Evolutionary conservation across 2,888 invertebrate species (phyloP).

Genomic region (Cataglyphis rosenhaueri): DNA sequence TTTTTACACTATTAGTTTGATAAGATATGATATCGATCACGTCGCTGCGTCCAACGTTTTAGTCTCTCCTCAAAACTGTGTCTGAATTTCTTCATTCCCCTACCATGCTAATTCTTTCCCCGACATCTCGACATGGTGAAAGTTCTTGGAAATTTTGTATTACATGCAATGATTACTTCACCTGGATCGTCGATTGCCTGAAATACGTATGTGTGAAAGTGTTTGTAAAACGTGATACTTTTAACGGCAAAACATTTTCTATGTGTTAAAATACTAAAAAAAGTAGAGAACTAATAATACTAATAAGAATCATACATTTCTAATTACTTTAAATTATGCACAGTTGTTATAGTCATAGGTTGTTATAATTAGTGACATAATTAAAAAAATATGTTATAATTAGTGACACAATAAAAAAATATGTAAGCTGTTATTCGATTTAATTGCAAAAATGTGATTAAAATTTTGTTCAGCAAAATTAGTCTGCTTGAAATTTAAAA

Average conservation of each 20-base stretch:
- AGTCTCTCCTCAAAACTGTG: conserved; percentile 42
- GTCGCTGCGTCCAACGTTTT: conserved; percentile 16
- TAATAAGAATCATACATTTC: background rate
- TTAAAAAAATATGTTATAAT: background rate
- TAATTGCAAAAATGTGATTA: conserved; percentile 10
- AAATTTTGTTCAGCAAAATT: background rate
- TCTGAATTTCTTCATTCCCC: conserved; percentile 42
- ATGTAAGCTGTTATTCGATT: background rate
- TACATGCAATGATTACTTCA: conserved; percentile 45
- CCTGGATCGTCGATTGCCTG: background rate
- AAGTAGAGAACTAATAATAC: background rate
- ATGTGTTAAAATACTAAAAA: background rate
- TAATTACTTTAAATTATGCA: background rate
- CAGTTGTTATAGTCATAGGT: too few relatives aligned
- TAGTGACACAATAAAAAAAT: background rate
- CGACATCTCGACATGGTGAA: conserved; percentile 62
- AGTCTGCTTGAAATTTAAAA: conserved; percentile 14
- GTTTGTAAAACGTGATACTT: background rate
- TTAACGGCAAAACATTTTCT: background rate
- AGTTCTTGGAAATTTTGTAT: conserved; percentile 59
- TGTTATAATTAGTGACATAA: background rate
- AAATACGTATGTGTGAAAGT: conserved; percentile 1
- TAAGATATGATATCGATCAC: background rate
- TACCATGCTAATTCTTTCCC: conserved; percentile 56
- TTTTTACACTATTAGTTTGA: background rate